Percentiles rank a stretch among this genome's conserved stretches.
These are phyloP conservation scores for Eurytoma californica DNA, from an alignment of 2,888 invertebrate species.

Conservation along the genomic window DNA sequence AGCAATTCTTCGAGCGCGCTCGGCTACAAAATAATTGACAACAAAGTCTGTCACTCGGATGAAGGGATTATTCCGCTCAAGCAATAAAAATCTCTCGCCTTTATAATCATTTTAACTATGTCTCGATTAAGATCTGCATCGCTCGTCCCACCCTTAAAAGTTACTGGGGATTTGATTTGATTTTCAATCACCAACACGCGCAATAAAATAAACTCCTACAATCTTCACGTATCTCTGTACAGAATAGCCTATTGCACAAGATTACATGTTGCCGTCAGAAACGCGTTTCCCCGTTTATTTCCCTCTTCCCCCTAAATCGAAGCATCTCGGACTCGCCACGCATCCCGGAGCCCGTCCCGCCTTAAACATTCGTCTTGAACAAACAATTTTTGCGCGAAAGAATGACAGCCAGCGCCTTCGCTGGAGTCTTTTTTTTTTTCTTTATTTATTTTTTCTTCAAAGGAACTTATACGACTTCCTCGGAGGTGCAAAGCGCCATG, in stretches of 20 bases:
- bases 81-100: constrained; percentile 23
- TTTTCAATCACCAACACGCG: constrained; percentile 49
- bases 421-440: neutral
- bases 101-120: neutral
- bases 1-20: constrained; percentile 1
- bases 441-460: constrained; percentile 16
- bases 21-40: constrained; percentile 70
- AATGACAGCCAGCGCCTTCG: neutral
- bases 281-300: constrained; percentile 31
- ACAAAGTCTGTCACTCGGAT: constrained; percentile 63
- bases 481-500: constrained; percentile 37
- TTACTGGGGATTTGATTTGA: constrained; percentile 54
- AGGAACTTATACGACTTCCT: constrained; percentile 39
- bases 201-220: constrained; percentile 48
- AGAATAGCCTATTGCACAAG: constrained; percentile 51
- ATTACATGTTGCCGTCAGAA: constrained; percentile 46
- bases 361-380: constrained; percentile 17
- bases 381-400: constrained; percentile 9
- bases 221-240: constrained; percentile 37
- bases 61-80: constrained; percentile 38
- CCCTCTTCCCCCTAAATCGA: neutral
- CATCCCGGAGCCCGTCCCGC: too few relatives aligned
- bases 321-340: too few relatives aligned
- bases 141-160: constrained; percentile 23
- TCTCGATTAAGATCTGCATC: constrained; percentile 19